Conservation (phyloP, 2,888 invertebrate species). For the Drosophila putrida region DNA sequence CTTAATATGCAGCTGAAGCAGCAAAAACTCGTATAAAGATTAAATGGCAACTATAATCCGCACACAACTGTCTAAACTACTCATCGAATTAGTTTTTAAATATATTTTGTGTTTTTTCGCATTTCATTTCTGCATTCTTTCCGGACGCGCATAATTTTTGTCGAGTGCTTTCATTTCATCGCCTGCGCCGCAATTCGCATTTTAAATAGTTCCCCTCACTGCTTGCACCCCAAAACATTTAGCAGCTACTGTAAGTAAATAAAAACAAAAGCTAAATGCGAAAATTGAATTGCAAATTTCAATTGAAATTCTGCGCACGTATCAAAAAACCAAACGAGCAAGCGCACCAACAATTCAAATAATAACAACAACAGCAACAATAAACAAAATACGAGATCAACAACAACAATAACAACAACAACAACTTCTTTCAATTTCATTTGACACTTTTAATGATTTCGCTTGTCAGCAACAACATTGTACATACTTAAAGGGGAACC, state of each 20-base stretch:
- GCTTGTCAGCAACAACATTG: constrained; percentile 71
- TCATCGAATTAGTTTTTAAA: constrained; percentile 29
- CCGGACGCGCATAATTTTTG: constrained; percentile 18
- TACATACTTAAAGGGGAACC: not conserved
- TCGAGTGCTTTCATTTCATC: constrained; percentile 47
- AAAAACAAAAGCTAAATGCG: constrained; percentile 45
- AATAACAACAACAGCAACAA: constrained; percentile 19
- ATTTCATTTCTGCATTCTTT: constrained; percentile 20
- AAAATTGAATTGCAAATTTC: constrained; percentile 80
- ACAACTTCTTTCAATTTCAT: constrained; percentile 64
- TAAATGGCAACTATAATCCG: constrained; percentile 19
- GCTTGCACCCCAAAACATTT: not conserved
- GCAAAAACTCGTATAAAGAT: constrained; percentile 1
- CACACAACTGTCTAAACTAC: constrained; percentile 11
- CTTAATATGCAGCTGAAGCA: constrained; percentile 25
- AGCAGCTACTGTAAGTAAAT: constrained; percentile 19
- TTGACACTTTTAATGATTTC: constrained; percentile 80
- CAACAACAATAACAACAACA: constrained; percentile 20
- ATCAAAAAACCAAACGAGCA: constrained; percentile 35
- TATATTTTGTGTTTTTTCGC: constrained; percentile 9
- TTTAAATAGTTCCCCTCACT: constrained; percentile 39
- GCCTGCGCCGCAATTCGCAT: constrained; percentile 53
- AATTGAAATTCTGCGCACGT: constrained; percentile 71
- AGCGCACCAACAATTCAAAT: constrained; percentile 6
- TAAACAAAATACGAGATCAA: constrained; percentile 26